Base-by-base conservation (phyloP, 1,140 invertebrate species). In the Panulirus ornatus region DNA sequence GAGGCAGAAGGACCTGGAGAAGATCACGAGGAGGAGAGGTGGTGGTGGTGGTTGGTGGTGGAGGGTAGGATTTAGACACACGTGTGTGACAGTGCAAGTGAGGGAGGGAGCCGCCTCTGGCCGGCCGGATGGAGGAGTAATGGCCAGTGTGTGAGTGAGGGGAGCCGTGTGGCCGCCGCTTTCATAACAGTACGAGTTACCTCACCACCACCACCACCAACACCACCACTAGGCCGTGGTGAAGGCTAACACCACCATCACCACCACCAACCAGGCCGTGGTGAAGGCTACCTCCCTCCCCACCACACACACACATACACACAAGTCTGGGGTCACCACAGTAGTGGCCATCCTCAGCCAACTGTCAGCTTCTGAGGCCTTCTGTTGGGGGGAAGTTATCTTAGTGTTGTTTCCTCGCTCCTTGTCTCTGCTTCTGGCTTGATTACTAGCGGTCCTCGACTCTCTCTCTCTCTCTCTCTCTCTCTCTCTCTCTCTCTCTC, bases 401-500 rank as follows among this genome's bases (percentile, higher is more conserved):
- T 63, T 63, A 22, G 1, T 63, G 19, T 63, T 63, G 2, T 63
- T 8, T 63, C 58, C 58, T 63, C 8, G 19, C 2, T 16, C 27
- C 1, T 2, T 63, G 58, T 1, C 19, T 16, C 6, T 63, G 27
- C 9, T 58, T 9, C 22, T 11, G 51, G 51, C 9, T 58, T 58
- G 51, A 11, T 9, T 22, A 58, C 19, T 63, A 22, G 27, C 19
- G 27, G 58, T 63, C 6, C 27, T 63, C 6, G n/a, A 27, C 27
- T 63, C 27, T 22, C 58, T 63, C 58, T 63, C 58, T 63, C 58
- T 63, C 58, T 63, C 58, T 63, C 58, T 63, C 58, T 63, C 58
- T 63, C 58, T 63, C 58, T 63, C 58, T 63, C 58, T 63, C 58
- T 63, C 58, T 63, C 58, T 63, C 58, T 63, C 58, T 63, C 58